These are phyloP conservation scores for Encarsia formosa DNA, from an alignment of 2,888 invertebrate species.

Conservation along the genomic window DNA sequence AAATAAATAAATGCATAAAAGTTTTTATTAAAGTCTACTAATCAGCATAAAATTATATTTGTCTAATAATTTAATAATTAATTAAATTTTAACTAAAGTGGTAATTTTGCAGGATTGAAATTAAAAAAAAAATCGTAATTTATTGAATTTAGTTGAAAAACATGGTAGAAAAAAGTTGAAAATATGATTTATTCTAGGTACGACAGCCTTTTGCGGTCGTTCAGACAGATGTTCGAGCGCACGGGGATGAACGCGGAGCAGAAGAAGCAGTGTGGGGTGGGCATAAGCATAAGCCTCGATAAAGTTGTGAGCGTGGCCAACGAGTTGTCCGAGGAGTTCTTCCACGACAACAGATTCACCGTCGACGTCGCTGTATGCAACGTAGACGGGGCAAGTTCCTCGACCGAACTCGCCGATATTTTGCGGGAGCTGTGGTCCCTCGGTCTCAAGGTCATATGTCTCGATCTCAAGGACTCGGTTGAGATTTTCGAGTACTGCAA, in stretches of 20 bases:
- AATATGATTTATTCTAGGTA: slow-evolving; percentile 53
- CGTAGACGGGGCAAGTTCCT: slow-evolving; percentile 57
- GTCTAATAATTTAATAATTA: too few relatives aligned
- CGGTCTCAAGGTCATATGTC: slow-evolving; percentile 62
- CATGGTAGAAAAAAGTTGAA: too few relatives aligned
- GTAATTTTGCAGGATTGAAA: too few relatives aligned
- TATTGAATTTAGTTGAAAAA: too few relatives aligned
- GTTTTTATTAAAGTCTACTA: too few relatives aligned
- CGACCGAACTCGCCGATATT: slow-evolving; percentile 56
- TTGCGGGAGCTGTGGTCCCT: slow-evolving; percentile 67
- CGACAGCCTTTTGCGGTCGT: slow-evolving; percentile 72
- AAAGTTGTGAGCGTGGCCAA: slow-evolving; percentile 65
- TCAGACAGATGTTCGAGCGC: slow-evolving; percentile 57
- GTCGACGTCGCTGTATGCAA: slow-evolving; percentile 68
- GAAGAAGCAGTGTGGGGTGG: slow-evolving; percentile 63
- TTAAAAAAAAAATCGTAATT: too few relatives aligned
- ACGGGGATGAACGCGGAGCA: slow-evolving; percentile 45
- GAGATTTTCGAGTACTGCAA: slow-evolving; percentile 56
- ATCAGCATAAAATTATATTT: too few relatives aligned
- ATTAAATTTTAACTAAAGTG: too few relatives aligned
- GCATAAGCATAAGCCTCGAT: slow-evolving; percentile 82
- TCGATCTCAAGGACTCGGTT: slow-evolving; percentile 60
- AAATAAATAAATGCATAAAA: too few relatives aligned
- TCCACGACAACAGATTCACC: slow-evolving; percentile 49
- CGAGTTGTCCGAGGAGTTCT: slow-evolving; percentile 52